phyloP scores from a whole-genome alignment of 2,797 vertebrate genomes.

The Podarcis lilfordi region DNA sequence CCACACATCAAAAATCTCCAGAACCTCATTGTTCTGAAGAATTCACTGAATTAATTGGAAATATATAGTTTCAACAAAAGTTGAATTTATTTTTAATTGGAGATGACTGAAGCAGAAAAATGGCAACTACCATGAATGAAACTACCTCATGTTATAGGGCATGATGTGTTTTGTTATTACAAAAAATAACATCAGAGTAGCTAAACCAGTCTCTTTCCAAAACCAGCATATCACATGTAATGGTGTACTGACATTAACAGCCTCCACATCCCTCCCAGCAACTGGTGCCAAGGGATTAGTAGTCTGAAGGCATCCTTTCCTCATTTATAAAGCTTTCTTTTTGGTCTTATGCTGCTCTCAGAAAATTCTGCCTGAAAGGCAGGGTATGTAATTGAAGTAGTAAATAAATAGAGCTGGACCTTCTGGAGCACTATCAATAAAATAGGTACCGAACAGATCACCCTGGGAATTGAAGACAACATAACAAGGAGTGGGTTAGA shows the following conservation, averaged over 20 bases:
- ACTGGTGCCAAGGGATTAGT: too few species aligned
- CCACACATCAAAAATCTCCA: background rate
- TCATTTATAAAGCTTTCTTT: background rate
- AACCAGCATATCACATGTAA: conserved; percentile 30
- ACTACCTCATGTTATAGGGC: background rate
- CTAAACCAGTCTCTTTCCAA: conserved; percentile 17
- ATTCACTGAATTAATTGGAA: background rate
- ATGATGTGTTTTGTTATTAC: background rate
- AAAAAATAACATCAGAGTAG: background rate
- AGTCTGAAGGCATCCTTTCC: background rate
- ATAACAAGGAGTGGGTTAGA: background rate
- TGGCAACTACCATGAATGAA: background rate
- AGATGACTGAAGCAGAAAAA: background rate
- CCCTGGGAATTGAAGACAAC: background rate
- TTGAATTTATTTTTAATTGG: background rate
- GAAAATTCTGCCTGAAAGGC: background rate
- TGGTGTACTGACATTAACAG: background rate
- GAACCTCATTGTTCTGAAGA: background rate
- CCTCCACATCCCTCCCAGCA: background rate
- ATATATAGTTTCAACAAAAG: background rate
- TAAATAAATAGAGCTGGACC: background rate
- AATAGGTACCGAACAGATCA: background rate
- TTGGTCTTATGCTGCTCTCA: background rate
- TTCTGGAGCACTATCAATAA: background rate
- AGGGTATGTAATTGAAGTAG: background rate